These are phyloP conservation scores for Ectropis crepuscularia DNA, from an alignment of 2,888 invertebrate species.

Conservation along the genomic window DNA sequence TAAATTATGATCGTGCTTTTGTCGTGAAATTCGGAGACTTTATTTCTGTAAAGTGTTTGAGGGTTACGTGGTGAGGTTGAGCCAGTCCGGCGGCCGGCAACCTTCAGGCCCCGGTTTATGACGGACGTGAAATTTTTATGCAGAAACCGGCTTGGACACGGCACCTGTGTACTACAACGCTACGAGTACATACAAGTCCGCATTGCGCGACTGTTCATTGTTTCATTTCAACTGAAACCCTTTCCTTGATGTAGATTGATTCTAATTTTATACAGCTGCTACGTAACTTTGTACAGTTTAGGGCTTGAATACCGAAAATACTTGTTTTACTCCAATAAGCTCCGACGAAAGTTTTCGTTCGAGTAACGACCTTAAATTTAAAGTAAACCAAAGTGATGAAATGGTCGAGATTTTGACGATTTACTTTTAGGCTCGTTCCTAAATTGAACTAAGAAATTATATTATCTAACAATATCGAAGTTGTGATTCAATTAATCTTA, in stretches of 20 bases:
- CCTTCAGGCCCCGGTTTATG: conserved; percentile 48
- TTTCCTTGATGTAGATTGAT: conserved; percentile 25
- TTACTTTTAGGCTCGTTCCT: conserved; percentile 1
- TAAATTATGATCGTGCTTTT: conserved; percentile 69
- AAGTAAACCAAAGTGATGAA: conserved; percentile 20
- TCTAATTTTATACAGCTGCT: conserved; percentile 27
- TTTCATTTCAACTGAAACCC: conserved; percentile 32
- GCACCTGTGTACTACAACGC: conserved; percentile 43
- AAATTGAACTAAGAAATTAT: conserved; percentile 1
- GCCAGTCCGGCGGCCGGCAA: conserved; percentile 20
- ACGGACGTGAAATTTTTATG: conserved; percentile 52
- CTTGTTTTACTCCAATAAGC: conserved; percentile 21
- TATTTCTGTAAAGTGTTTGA: conserved; percentile 30
- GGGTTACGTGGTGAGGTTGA: conserved; percentile 33
- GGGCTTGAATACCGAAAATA: conserved; percentile 24
- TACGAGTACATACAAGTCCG: conserved; percentile 42
- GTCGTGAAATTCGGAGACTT: conserved; percentile 43
- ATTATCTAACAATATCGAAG: background rate
- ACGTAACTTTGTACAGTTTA: conserved; percentile 19
- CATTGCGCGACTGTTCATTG: conserved; percentile 46
- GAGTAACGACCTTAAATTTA: conserved; percentile 23
- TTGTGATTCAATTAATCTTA: background rate
- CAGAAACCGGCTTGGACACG: conserved; percentile 27
- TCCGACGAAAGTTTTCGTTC: conserved; percentile 21
- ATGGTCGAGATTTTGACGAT: conserved; percentile 14